Conservation (phyloP, 2,113 vertebrate genomes). For the Larimichthys polyactis region DNA sequence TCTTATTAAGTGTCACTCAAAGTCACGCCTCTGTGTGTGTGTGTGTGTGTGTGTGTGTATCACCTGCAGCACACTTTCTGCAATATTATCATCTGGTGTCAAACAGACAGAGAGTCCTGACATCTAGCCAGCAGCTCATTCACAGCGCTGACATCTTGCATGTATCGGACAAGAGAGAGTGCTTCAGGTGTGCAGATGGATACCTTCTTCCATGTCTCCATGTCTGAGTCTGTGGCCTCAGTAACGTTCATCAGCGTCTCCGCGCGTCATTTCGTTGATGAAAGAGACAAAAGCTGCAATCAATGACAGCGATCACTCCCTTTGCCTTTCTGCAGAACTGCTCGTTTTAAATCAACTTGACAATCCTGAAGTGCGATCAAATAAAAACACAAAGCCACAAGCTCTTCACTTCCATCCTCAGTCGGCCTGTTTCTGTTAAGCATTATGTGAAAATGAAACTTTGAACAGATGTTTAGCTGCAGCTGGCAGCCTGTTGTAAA, state of each 20-base stretch:
- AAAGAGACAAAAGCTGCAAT: background rate
- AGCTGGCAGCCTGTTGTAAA: conserved; percentile 1
- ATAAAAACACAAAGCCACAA: background rate
- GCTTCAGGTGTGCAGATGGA: conserved; percentile 20
- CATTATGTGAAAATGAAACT: background rate
- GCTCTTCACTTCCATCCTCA: background rate
- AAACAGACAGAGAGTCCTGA: conserved; percentile 24
- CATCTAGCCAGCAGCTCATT: conserved; percentile 39
- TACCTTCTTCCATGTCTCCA: background rate
- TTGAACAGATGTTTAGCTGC: conserved; percentile 4
- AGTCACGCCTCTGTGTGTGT: conserved; percentile 25
- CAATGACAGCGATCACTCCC: background rate
- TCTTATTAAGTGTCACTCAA: conserved; percentile 73
- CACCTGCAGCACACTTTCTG: conserved; percentile 32
- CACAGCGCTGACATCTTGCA: conserved; percentile 28
- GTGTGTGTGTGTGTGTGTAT: background rate
- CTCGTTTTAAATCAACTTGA: background rate
- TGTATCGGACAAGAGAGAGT: conserved; percentile 13
- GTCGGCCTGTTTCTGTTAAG: conserved; percentile 15
- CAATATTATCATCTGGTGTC: conserved; percentile 51
- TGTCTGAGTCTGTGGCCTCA: too few species aligned
- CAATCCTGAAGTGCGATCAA: background rate
- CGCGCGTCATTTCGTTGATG: background rate
- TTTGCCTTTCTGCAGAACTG: background rate
- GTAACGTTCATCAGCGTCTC: background rate